Conservation (phyloP, 2,797 vertebrate genomes). For the Epinephelus malabaricus region DNA sequence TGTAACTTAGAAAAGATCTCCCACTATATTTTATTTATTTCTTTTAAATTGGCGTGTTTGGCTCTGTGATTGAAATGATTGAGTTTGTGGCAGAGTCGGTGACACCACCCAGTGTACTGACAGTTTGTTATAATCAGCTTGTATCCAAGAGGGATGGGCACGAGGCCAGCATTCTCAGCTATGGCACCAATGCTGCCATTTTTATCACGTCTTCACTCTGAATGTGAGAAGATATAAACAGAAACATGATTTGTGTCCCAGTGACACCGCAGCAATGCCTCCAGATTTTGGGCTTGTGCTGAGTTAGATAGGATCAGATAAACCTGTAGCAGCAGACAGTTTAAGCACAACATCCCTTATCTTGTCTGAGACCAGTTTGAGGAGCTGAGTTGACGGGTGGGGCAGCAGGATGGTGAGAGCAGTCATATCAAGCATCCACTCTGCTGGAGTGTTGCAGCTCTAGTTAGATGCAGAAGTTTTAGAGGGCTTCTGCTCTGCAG, state of each 20-base stretch:
- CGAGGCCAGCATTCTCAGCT: neutral
- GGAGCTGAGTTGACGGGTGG: constrained; percentile 10
- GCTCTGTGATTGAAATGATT: neutral
- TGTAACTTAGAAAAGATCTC: neutral
- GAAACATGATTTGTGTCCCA: neutral
- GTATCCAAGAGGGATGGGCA: neutral
- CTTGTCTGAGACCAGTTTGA: neutral
- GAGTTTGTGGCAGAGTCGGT: neutral
- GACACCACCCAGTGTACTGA: constrained; percentile 29
- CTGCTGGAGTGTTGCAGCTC: neutral
- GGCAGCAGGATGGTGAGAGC: constrained; percentile 5
- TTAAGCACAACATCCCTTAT: constrained; percentile 13
- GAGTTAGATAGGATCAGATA: neutral
- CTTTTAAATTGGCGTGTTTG: neutral
- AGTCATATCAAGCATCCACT: neutral
- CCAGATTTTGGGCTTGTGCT: neutral
- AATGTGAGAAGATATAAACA: neutral
- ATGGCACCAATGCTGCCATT: neutral
- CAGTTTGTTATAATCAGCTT: constrained; percentile 12
- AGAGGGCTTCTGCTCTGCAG: neutral
- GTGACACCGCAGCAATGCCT: neutral
- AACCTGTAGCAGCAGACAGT: neutral
- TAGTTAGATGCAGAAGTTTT: neutral
- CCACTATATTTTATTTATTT: too few species aligned
- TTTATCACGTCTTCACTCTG: constrained; percentile 18